phyloP scores from a whole-genome alignment of 2,888 invertebrate species.

The Celastrina argiolus region DNA sequence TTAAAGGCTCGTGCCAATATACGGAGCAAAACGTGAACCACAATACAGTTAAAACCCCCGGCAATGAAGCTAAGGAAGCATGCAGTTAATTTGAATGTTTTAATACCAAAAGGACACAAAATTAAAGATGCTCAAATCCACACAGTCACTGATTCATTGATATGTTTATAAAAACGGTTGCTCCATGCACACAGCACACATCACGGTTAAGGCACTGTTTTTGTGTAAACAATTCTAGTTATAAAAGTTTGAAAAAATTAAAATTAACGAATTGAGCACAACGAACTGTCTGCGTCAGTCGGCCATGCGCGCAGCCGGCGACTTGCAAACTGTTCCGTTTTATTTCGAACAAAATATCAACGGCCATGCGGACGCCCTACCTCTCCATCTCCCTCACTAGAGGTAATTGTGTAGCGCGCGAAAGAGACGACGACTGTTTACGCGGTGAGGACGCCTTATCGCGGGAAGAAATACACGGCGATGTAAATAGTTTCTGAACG shows the following conservation, averaged over 20 bases:
- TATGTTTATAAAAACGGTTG: conserved; percentile 46
- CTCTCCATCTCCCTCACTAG: conserved; percentile 65
- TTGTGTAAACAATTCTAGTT: conserved; percentile 44
- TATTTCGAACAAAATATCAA: conserved; percentile 66
- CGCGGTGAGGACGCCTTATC: conserved; percentile 60
- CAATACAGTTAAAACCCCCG: conserved; percentile 55
- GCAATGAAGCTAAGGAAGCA: conserved; percentile 46
- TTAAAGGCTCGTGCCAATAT: conserved; percentile 75
- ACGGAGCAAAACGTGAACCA: conserved; percentile 62
- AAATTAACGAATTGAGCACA: conserved; percentile 64
- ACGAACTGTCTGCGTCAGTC: conserved; percentile 64
- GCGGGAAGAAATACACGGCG: conserved; percentile 69
- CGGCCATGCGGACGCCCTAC: conserved; percentile 70
- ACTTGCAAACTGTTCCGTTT: conserved; percentile 74
- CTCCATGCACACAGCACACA: conserved; percentile 73
- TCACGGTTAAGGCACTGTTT: conserved; percentile 71
- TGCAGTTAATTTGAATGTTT: conserved; percentile 52
- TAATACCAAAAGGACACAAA: conserved; percentile 72
- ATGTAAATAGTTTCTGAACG: conserved; percentile 68
- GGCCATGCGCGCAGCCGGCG: conserved; percentile 71
- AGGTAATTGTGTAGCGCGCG: conserved; percentile 43
- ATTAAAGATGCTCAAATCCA: conserved; percentile 57
- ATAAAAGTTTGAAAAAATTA: conserved; percentile 55
- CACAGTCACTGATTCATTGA: conserved; percentile 55
- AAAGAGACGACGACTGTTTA: conserved; percentile 54